phyloP scores from a whole-genome alignment of 2,113 vertebrate species.

The Nematolebias whitei region DNA sequence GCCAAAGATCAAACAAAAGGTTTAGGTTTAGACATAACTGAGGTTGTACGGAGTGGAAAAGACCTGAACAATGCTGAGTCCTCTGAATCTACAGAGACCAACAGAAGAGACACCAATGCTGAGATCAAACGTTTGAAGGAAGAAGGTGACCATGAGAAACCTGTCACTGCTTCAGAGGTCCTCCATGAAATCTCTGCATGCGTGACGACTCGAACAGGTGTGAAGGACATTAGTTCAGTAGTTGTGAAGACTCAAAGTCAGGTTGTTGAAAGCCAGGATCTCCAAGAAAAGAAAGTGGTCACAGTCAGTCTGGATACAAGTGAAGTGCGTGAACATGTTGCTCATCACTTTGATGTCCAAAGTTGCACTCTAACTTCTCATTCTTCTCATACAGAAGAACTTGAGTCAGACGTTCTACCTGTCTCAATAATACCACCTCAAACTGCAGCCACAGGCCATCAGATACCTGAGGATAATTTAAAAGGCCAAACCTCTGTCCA shows the following conservation, averaged over 20 bases:
- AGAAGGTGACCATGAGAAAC: neutral
- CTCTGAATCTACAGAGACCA: neutral
- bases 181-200: neutral
- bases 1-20: neutral
- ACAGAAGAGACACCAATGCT: neutral
- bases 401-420: neutral
- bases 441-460: neutral
- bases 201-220: neutral
- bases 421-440: neutral
- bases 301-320: conserved; percentile 47
- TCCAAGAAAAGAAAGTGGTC: conserved; percentile 40
- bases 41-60: neutral
- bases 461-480: neutral
- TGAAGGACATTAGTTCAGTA: neutral
- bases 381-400: neutral
- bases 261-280: neutral
- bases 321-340: conserved; percentile 19
- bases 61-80: neutral
- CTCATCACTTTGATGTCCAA: neutral
- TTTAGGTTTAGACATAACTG: neutral
- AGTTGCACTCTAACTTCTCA: neutral
- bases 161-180: neutral
- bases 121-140: neutral
- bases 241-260: neutral
- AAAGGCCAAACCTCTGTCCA: neutral